phyloP scores from a whole-genome alignment of 2,113 vertebrate genomes.

The Alethe diademata region DNA sequence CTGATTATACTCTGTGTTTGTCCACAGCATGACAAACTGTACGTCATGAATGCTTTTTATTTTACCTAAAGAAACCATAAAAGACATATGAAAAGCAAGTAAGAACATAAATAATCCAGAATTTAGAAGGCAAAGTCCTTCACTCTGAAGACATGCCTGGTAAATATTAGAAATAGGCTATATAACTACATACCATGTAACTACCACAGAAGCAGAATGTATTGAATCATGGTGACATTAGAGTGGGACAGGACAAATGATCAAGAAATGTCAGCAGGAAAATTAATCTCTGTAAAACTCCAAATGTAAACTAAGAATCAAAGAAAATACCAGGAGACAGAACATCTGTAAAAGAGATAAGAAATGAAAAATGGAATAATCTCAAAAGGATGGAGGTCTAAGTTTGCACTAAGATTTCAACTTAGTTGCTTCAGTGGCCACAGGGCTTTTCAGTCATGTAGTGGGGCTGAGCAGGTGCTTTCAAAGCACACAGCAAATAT shows the following conservation, averaged over 20 bases:
- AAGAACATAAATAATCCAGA: constrained; percentile 38
- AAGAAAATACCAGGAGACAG: background rate
- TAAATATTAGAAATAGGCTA: constrained; percentile 44
- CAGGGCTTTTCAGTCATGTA: background rate
- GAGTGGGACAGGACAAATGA: background rate
- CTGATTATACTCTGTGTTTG: background rate
- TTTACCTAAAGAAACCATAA: background rate
- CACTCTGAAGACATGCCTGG: background rate
- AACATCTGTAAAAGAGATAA: background rate
- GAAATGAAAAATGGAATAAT: background rate
- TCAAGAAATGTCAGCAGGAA: background rate
- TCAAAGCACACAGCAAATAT: background rate
- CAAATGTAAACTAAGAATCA: background rate
- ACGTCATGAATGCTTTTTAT: background rate
- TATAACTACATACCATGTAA: background rate
- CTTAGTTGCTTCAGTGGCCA: background rate
- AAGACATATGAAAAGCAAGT: background rate
- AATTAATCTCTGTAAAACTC: background rate
- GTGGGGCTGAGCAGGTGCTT: background rate
- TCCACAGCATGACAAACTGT: background rate
- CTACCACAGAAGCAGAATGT: background rate
- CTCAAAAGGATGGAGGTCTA: background rate
- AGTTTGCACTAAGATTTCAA: background rate
- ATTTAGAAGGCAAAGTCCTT: constrained; percentile 49
- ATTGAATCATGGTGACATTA: background rate